Evolutionary conservation across 2,888 invertebrate genomes (phyloP).

Genomic region (Drosophila greeni): DNA sequence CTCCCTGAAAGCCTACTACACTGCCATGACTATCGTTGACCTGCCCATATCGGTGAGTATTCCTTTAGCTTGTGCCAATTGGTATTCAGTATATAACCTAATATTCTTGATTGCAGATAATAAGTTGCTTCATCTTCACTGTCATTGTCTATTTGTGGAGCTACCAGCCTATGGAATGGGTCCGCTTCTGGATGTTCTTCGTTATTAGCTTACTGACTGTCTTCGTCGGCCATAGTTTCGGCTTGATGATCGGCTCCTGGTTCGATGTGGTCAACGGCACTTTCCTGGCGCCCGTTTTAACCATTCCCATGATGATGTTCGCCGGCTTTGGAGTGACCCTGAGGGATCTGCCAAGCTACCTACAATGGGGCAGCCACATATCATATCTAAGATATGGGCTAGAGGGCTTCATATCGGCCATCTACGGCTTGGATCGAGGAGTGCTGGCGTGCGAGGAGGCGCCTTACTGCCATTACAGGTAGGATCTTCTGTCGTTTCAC

Average conservation of each 20-base stretch:
- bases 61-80: not conserved
- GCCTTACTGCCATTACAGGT: constrained; percentile 89
- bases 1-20: constrained; percentile 89
- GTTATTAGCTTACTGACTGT: constrained; percentile 89
- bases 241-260: constrained; percentile 93
- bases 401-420: constrained; percentile 90
- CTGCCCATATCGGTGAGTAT: constrained; percentile 86
- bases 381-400: constrained; percentile 95
- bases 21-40: constrained; percentile 87
- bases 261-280: constrained; percentile 94
- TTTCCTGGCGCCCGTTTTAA: constrained; percentile 93
- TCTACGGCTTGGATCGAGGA: constrained; percentile 89
- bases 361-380: constrained; percentile 94
- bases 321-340: constrained; percentile 96
- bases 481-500: not conserved
- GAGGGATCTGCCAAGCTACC: constrained; percentile 89
- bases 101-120: constrained; percentile 79
- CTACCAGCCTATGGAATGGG: constrained; percentile 89
- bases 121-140: constrained; percentile 86
- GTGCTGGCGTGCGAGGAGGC: constrained; percentile 87
- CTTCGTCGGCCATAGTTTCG: constrained; percentile 94
- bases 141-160: constrained; percentile 92
- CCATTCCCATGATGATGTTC: constrained; percentile 97
- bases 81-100: accelerated
- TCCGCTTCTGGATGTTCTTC: constrained; percentile 91